Conservation (phyloP, 1,140 invertebrate species). For the Streblospio benedicti region DNA sequence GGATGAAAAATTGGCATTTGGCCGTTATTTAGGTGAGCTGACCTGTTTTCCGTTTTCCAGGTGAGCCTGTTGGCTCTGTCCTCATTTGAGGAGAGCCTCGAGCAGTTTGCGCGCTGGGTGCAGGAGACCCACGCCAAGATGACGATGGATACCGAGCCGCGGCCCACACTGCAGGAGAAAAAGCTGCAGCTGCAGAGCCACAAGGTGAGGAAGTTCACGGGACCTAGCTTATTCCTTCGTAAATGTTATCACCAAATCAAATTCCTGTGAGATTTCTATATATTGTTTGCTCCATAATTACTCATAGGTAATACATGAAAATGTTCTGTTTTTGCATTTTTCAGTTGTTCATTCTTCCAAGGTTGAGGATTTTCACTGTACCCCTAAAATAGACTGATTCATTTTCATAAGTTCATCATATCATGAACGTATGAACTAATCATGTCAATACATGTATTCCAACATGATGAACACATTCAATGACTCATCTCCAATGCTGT, state of each 20-base stretch:
- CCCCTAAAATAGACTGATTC: no score
- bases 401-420: no score
- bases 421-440: no score
- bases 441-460: no score
- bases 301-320: neutral
- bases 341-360: no score
- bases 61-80: slow-evolving; percentile 54
- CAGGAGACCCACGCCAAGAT: slow-evolving; percentile 82
- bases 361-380: no score
- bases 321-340: neutral
- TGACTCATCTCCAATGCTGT: no score
- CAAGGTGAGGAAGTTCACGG: no score
- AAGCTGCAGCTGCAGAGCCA: slow-evolving; percentile 87
- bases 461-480: no score
- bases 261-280: no score
- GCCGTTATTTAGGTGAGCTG: neutral
- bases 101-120: slow-evolving; percentile 85
- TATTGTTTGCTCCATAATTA: no score
- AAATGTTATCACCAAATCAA: neutral
- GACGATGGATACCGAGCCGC: slow-evolving; percentile 81
- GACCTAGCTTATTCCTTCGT: neutral
- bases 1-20: neutral
- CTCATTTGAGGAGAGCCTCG: slow-evolving; percentile 48
- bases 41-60: slow-evolving; percentile 78
- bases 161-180: slow-evolving; percentile 85